Base-by-base conservation (phyloP, 1,140 invertebrate genomes). In the Meteorus sp. region DNA sequence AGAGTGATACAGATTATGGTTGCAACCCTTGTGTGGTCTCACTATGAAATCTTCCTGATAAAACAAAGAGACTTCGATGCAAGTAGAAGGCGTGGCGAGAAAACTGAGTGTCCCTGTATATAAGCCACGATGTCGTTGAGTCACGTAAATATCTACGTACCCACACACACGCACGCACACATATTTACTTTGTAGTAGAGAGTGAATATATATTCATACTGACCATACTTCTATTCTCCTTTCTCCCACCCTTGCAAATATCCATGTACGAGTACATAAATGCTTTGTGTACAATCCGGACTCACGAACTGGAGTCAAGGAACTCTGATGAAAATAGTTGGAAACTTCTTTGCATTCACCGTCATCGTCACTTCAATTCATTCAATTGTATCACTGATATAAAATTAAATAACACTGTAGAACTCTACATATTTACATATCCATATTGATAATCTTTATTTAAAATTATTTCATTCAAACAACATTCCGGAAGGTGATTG, bases 1-100 rank as follows among this genome's bases (percentile, higher is more conserved):
- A 29, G 27, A 29, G 11, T 33, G 6, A 33, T 6, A 33, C 11
- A 11, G 11, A 7, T 7, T 33, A 33, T 11, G 11, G 11, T 33
- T 7, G 11, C 6, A 33, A 39, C 15, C 35, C 15, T 13, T n/a
- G 4, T 39, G 27, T 29, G 4, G 35, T 39, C 15, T 3, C 11
- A 11, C 3, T 39, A 11, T 39, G 3, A 13, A 17, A 15, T 52
- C 17, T 37, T 23, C 11, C n/a, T n/a, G n/a, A 20, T 37, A n/a
- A 23, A 48, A 60, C 56, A 59, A 63, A 63, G 61, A 56, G 61
- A 63, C 58, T 63, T 63, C 41, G 53, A 63, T 57, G 61, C 57
- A 39, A 31, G 57, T 39, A 27, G 19, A 62, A 63, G 57, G 57
- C 57, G 57, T 63, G 56, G 56, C 56, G 56, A 47, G 44, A 43